phyloP scores from a whole-genome alignment of 2,888 invertebrate species.

The Sinelater perroti region DNA sequence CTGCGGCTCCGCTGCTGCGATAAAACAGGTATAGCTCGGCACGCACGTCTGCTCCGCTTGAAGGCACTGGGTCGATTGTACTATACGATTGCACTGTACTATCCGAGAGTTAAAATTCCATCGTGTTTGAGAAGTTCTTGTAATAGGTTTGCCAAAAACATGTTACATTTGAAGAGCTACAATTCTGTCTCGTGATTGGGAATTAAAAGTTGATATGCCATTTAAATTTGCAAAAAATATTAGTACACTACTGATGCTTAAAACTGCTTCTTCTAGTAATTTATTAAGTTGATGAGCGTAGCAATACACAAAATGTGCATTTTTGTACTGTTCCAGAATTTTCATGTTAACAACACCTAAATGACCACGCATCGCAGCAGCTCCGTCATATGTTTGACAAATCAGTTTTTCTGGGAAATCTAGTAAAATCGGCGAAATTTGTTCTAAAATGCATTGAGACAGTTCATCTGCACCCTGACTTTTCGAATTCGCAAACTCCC shows the following conservation, averaged over 20 bases:
- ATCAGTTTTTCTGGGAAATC: neutral
- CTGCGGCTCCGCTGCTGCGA: too few relatives aligned
- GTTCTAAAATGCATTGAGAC: too few relatives aligned
- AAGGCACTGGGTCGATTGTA: too few relatives aligned
- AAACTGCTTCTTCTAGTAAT: neutral
- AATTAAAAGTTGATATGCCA: neutral
- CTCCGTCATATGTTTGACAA: neutral
- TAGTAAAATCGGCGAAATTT: too few relatives aligned
- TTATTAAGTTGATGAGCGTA: conserved; percentile 2
- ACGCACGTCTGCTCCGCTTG: too few relatives aligned
- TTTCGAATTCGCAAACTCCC: too few relatives aligned
- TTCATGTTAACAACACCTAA: neutral
- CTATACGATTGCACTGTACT: neutral
- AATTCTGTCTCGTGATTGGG: neutral
- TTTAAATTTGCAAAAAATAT: neutral
- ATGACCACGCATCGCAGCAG: neutral
- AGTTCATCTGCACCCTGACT: too few relatives aligned
- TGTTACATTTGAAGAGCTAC: neutral
- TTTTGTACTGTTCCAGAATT: neutral
- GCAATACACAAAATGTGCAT: neutral
- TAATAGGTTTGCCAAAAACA: neutral
- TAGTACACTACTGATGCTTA: neutral
- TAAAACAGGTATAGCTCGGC: too few relatives aligned
- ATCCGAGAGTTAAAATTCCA: neutral
- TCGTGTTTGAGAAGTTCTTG: neutral